Conservation (phyloP, 1,140 invertebrate genomes). For the Caenorhabditis briggsae region DNA sequence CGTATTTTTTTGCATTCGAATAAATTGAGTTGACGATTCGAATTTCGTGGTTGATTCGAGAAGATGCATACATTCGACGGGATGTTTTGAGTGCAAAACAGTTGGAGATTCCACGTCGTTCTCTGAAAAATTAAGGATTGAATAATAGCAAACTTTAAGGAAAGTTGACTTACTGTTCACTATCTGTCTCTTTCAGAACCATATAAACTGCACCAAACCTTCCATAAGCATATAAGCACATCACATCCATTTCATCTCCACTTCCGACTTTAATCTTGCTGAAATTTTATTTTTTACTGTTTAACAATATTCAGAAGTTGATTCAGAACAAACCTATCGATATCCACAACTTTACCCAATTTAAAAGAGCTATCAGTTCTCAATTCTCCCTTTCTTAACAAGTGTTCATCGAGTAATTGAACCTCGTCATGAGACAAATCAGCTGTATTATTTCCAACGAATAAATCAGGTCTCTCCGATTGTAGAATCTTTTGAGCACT, state of each 20-base stretch:
- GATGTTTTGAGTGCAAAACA: conserved; percentile 4
- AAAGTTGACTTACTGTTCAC: not conserved
- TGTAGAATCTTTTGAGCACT: conserved; percentile 3
- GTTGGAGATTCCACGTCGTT: not conserved
- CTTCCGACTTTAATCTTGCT: not conserved
- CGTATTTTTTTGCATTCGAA: not conserved
- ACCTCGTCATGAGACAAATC: not conserved
- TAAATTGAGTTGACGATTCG: not conserved
- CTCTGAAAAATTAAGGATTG: not conserved
- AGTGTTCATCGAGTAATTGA: not conserved
- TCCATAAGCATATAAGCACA: not conserved
- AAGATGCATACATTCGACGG: conserved; percentile 2
- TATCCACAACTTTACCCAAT: conserved; percentile 1
- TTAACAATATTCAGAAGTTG: not conserved
- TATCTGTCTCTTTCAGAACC: not conserved
- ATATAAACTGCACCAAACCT: not conserved
- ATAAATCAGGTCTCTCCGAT: not conserved
- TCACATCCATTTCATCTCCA: conserved; percentile 11
- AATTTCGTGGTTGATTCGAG: not conserved
- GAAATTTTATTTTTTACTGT: not conserved
- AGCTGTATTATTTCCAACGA: not conserved
- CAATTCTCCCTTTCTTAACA: conserved; percentile 6
- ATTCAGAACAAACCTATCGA: not conserved
- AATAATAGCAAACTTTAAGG: not conserved
- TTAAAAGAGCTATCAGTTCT: not conserved